These are phyloP conservation scores for Lasioglossum zephyrum DNA, from an alignment of 2,888 invertebrate species.

Conservation along the genomic window DNA sequence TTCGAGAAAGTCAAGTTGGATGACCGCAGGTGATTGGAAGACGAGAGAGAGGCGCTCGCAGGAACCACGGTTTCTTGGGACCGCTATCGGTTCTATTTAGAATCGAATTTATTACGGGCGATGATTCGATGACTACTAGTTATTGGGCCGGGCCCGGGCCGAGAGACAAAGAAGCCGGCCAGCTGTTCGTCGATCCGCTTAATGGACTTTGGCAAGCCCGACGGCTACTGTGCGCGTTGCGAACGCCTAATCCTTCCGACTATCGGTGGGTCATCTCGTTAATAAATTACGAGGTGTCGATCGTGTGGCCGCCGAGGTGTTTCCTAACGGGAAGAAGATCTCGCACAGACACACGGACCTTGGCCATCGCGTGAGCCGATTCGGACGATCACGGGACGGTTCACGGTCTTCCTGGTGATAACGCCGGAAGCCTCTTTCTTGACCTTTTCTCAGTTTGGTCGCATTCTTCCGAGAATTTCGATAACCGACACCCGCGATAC, in stretches of 20 bases:
- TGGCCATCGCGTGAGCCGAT: background rate
- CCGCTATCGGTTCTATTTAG: constrained; percentile 39
- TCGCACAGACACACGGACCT: background rate
- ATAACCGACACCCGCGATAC: background rate
- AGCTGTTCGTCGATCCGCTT: constrained; percentile 59
- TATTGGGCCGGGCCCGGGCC: constrained; percentile 39
- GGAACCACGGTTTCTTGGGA: constrained; percentile 1
- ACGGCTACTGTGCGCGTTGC: constrained; percentile 52
- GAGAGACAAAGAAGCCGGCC: constrained; percentile 62
- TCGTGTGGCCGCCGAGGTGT: constrained; percentile 27
- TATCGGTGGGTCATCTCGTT: constrained; percentile 63
- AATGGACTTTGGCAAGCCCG: constrained; percentile 65
- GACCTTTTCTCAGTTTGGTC: background rate
- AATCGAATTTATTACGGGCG: constrained; percentile 48
- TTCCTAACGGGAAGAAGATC: constrained; percentile 39
- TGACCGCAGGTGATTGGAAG: background rate
- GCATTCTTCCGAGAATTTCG: constrained; percentile 14
- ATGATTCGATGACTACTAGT: constrained; percentile 58
- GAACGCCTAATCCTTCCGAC: constrained; percentile 53
- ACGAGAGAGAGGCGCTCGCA: background rate
- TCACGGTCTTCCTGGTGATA: constrained; percentile 24
- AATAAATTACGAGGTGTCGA: constrained; percentile 64
- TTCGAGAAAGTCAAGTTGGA: background rate
- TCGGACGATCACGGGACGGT: background rate
- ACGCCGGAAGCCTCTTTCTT: background rate